Evolutionary conservation across 2,113 vertebrate genomes (phyloP), one percentile per base, ranked within the genome.

Genomic region (Hystrix brachyura): DNA sequence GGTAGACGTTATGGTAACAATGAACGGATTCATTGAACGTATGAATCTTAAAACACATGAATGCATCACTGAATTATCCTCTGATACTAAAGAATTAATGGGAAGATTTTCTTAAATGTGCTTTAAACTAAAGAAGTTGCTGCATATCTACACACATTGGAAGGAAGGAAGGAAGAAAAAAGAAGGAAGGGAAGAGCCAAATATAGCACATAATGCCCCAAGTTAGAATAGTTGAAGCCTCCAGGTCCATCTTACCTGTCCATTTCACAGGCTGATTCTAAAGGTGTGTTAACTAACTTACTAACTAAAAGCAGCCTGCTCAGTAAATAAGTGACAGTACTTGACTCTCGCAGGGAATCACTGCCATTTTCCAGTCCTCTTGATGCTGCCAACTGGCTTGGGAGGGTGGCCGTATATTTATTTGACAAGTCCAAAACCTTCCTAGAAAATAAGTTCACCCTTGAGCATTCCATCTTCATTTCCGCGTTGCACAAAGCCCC

Each of bases 371-470:
- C 88, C 0, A 64, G 21, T 79, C 27, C 72, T 23, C 80, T 87
- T 64, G 91, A 81, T 55, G 82, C 96, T 71, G 19, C 95, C 65
- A 29, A 17, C 1, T 97, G 97, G 79, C 90, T 97, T 81, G 98
- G 97, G 92, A 98, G 98, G 43, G 96, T 94, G 62, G 98, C 95
- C 60, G 90, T 97, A 71, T 99, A 99, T 93, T 99, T 99, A 43
- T 90, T 95, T 64, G 98, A 97, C 85, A 99, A 98, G 83, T 98
- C 98, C 82, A 98, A 95, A 69, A 99, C 99, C 98, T 98, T 98
- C 53, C 95, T 97, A 48, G 99, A 99, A 94, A 99, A 98, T 12
- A 99, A 93, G 96, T 99, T 99, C 57, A 93, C 92, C 82, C 87
- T 9, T 1, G 79, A 79, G 5, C 34, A 53, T 14, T 98, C 97